Base-by-base conservation (phyloP, 2,113 vertebrate species). In the Solea senegalensis region DNA sequence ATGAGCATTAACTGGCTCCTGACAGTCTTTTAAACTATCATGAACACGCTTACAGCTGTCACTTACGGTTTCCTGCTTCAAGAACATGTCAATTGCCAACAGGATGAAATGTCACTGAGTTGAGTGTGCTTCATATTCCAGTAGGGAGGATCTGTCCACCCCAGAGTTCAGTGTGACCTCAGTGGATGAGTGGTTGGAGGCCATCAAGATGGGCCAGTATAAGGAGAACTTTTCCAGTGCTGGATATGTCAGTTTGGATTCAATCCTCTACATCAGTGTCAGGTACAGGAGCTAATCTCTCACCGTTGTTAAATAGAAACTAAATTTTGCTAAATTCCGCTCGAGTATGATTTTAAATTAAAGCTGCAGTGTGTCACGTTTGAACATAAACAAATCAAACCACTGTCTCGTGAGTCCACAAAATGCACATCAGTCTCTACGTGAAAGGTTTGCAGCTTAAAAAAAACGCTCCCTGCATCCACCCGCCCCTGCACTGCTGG, bases 151-250 rank as follows among this genome's bases (percentile, higher is more conserved):
- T 54, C 92, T 89, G 2, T 84, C 88, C 67, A 92, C 91, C 9
- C 92, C 93, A 62, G 94, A 95, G 74, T 90, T 94, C 74, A 92
- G 91, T 43, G 92, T 94, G 67, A 92, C 56, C 60, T 93, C 94
- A 61, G 91, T 95, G 80, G 94, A 94, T 63, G 94, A 95, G 74
- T 95, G 94, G 94, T 85, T 95, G 65, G 93, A 95, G 11, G 92
- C 91, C 81, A 91, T 95, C 82, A 95, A 94, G 84, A 94, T 95
- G 94, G 92, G 87, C 55, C 94, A 95, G 74, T 95, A 95, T 76
- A 94, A 94, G 78, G 94, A 95, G 27, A 94, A 90, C 82, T 95
- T 95, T 73, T 86, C 94, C 84, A 90, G 82, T 53, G 79, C 94
- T n/a, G 94, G 94, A 77, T 95, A 95, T 46, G 89, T 94, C 79